These are phyloP conservation scores for Hipparchia semele DNA, from an alignment of 2,888 invertebrate species.

Conservation along the genomic window DNA sequence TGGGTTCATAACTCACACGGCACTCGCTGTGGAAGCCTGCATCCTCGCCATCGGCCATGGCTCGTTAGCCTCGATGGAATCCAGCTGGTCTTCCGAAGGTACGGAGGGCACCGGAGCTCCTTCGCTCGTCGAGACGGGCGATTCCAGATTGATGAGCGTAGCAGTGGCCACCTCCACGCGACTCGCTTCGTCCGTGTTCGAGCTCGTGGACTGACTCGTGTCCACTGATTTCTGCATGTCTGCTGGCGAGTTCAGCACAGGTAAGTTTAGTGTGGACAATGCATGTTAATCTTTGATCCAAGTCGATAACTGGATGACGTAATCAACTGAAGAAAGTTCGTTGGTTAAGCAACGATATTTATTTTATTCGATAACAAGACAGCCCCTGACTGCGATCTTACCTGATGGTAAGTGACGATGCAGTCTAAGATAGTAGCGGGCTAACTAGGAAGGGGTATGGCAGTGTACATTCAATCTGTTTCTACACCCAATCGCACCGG, in stretches of 20 bases:
- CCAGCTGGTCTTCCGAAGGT: constrained; percentile 66
- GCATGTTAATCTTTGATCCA: too few species aligned
- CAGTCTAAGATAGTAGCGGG: too few species aligned
- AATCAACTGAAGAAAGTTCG: too few species aligned
- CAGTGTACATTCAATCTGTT: too few species aligned
- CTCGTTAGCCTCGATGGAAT: constrained; percentile 74
- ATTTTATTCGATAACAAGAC: too few species aligned
- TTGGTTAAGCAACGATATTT: too few species aligned
- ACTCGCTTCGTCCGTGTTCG: constrained; percentile 64
- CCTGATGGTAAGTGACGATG: too few species aligned
- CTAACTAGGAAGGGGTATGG: too few species aligned
- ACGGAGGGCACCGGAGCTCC: constrained; percentile 45
- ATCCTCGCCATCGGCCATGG: constrained; percentile 69
- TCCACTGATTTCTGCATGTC: constrained; percentile 64
- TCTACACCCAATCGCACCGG: too few species aligned
- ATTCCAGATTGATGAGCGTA: constrained; percentile 73
- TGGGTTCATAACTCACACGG: constrained; percentile 57
- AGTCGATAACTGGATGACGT: too few species aligned
- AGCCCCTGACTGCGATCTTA: too few species aligned
- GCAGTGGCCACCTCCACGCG: constrained; percentile 71
- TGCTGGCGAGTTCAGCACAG: constrained; percentile 13
- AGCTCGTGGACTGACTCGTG: constrained; percentile 72
- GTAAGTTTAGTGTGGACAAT: background rate
- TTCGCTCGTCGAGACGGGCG: constrained; percentile 55
- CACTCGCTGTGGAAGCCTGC: constrained; percentile 66